Base-by-base conservation (phyloP, 2,797 vertebrate species). In the Danionella dracula region DNA sequence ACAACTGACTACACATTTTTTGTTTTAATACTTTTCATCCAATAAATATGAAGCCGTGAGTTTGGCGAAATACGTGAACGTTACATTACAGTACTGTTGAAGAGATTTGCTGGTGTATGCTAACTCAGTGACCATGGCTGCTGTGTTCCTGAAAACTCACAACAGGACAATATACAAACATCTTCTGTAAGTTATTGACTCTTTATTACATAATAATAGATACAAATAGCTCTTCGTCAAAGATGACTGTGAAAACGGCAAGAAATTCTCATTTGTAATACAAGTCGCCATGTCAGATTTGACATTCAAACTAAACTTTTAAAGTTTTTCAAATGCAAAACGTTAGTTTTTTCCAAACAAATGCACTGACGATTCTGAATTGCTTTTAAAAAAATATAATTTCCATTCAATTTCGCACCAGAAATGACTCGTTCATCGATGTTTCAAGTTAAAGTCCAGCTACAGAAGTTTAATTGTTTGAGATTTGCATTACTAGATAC, bases 111-210 rank as follows among this genome's bases (percentile, higher is more conserved):
- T 31, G 12, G 13, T 23, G 7, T 4, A 49, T 40, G 53, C 64
- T 66, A 57, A 66, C 49, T 15, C 21, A 16, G 42, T 1, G 2
- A 57, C 11, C 64, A 66, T 66, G 64, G 64, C 64, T 49, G 23
- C 64, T 15, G 17, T 49, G 42, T 57, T 66, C 40, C 44, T 66
- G 19, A 46, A 15, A 35, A 35, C 31, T 19, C 31, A 19, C 4
- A 34, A 21, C 17, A 37, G 40, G 54, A 16, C 50, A 15, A 8
- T 66, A 17, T 27, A 56, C 42, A 31, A 20, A 41, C 64, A 32
- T 20, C 51, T 57, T 6, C 53, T 57, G 64, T 66, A 57, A 66
- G 64, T 66, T 38, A 13, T 34, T 8, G 8, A 4, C 10, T 40
- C 31, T 40, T 12, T 19, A 20, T 54, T 37, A 8, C 11, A 12